A percentile compares a stretch with the other conserved stretches of the same genome.
Conservation (phyloP, 2,113 vertebrate genomes). For the Saimiri boliviensis region DNA sequence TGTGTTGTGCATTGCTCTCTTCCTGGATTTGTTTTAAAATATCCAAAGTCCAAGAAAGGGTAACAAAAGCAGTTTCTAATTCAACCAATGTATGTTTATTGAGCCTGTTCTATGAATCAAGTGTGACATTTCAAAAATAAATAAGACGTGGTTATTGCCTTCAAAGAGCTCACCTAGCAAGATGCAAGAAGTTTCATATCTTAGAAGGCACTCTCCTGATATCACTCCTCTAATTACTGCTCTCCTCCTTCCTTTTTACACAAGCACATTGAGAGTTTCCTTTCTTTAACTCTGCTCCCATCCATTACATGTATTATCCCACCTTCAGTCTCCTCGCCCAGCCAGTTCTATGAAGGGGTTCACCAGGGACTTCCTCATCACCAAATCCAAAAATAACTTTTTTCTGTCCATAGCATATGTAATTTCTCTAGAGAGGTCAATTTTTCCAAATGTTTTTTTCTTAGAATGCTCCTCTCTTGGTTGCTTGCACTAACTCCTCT, state of each 20-base stretch:
- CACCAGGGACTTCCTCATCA: background rate
- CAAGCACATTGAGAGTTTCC: background rate
- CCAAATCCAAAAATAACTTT: background rate
- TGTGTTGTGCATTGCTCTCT: constrained; percentile 25
- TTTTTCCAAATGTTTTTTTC: background rate
- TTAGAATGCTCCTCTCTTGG: background rate
- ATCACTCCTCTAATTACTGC: background rate
- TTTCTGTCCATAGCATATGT: background rate
- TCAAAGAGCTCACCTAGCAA: background rate
- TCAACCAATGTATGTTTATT: background rate
- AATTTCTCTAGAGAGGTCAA: background rate
- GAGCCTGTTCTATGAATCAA: background rate
- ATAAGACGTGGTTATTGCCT: background rate
- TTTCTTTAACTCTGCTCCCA: background rate
- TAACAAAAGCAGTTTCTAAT: constrained; percentile 9
- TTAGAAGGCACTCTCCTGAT: background rate
- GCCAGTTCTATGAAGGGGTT: background rate
- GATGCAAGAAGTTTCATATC: background rate
- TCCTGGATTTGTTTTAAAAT: constrained; percentile 57
- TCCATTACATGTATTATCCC: background rate
- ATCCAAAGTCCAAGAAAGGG: background rate
- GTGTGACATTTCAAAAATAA: constrained; percentile 18
- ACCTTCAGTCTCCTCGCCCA: background rate
- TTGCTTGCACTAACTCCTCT: background rate
- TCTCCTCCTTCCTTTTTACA: background rate